Conservation (phyloP, 2,797 vertebrate species). For the Chloroceryle amazona region DNA sequence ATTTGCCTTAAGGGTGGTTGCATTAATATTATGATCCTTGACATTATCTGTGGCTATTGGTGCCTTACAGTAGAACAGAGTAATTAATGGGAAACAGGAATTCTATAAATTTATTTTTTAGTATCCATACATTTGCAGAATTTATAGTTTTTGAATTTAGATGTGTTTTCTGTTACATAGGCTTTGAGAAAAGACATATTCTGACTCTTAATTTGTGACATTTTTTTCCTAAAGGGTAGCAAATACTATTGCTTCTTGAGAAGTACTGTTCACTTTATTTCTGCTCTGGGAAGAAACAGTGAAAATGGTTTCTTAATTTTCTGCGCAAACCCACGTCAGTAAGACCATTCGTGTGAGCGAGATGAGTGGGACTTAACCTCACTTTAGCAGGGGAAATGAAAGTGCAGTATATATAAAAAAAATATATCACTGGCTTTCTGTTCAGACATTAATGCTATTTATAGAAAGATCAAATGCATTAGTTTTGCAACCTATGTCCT, state of each 20-base stretch:
- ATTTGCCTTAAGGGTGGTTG: not conserved
- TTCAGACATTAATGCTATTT: conserved; percentile 30
- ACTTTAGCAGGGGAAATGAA: conserved; percentile 67
- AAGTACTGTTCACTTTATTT: not conserved
- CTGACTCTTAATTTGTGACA: not conserved
- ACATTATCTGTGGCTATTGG: not conserved
- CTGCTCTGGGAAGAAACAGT: conserved; percentile 3
- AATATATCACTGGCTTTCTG: conserved; percentile 5
- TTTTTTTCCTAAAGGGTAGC: not conserved
- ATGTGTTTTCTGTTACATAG: not conserved
- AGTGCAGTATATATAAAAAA: conserved; percentile 36
- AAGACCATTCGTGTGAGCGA: not conserved
- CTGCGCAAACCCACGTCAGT: not conserved
- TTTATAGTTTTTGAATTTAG: not conserved
- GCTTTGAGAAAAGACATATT: not conserved
- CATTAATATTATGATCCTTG: not conserved
- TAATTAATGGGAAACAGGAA: not conserved
- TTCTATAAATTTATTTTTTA: not conserved
- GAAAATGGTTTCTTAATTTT: conserved; percentile 28
- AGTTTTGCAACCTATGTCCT: conserved; percentile 51
- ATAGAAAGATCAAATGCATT: conserved; percentile 45
- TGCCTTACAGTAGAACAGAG: not conserved
- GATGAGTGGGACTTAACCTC: conserved; percentile 34
- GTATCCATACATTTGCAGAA: not conserved
- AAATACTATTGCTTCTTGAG: not conserved